Evolutionary conservation across 1,140 invertebrate genomes (phyloP).

Genomic region (Drosophila sucinea): DNA sequence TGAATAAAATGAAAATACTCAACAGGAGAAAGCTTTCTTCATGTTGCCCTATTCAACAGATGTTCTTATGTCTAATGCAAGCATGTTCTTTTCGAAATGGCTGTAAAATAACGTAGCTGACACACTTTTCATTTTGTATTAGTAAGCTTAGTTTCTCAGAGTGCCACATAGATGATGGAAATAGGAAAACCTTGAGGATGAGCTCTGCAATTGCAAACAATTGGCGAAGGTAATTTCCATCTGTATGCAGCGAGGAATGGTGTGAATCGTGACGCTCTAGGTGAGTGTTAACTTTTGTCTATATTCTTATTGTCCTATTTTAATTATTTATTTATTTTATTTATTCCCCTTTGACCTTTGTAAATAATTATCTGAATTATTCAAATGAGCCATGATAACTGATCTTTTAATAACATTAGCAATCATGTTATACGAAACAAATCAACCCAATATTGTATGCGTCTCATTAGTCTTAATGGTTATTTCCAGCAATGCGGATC

Average conservation of each 20-base stretch:
- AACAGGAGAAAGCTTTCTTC: slow-evolving; percentile 3
- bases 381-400: neutral
- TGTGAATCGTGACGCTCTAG: no score
- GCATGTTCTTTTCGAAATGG: neutral
- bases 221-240: no score
- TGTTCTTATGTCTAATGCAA: neutral
- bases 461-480: neutral
- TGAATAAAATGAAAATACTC: slow-evolving; percentile 12
- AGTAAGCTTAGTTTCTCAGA: neutral
- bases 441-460: neutral
- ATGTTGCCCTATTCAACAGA: neutral
- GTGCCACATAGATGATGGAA: no score
- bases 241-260: no score
- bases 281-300: no score
- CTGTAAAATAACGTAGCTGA: neutral
- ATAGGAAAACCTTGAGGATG: no score
- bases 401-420: neutral
- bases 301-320: no score
- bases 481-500: neutral
- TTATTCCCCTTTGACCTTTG: no score
- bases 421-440: neutral
- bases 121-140: neutral
- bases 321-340: no score
- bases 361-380: neutral
- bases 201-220: no score